These are phyloP conservation scores for Apistogramma diplotaenia DNA, from an alignment of 2,113 vertebrate species.

Conservation along the genomic window DNA sequence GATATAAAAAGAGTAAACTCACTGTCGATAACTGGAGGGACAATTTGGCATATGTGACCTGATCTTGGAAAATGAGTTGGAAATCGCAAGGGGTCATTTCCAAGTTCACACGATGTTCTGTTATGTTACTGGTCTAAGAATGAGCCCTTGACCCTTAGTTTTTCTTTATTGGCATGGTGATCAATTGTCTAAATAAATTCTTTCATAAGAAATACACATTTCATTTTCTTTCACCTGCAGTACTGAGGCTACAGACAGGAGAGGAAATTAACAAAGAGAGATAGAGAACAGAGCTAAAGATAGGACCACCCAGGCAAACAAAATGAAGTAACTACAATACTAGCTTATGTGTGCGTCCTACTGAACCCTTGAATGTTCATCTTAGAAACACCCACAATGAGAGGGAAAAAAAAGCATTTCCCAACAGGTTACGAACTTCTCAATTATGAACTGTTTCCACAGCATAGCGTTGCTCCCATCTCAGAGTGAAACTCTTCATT, in stretches of 20 bases:
- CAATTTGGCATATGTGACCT: too few relatives aligned
- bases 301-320: slow-evolving; percentile 52
- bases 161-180: neutral
- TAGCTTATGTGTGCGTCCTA: slow-evolving; percentile 16
- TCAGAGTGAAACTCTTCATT: slow-evolving; percentile 44
- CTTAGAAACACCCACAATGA: slow-evolving; percentile 19
- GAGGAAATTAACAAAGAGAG: slow-evolving; percentile 17
- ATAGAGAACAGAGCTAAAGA: slow-evolving; percentile 25
- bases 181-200: neutral
- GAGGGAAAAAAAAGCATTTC: slow-evolving; percentile 5
- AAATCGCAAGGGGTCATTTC: too few relatives aligned
- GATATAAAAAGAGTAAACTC: too few relatives aligned
- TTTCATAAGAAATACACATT: neutral
- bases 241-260: neutral
- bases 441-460: slow-evolving; percentile 13
- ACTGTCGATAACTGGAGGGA: too few relatives aligned
- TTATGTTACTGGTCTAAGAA: too few relatives aligned
- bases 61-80: too few relatives aligned
- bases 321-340: slow-evolving; percentile 13
- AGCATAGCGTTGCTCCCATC: slow-evolving; percentile 33
- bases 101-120: too few relatives aligned
- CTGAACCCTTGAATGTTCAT: slow-evolving; percentile 15
- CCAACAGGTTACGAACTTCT: slow-evolving; percentile 20
- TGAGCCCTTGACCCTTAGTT: neutral
- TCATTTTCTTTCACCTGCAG: neutral